Percentiles rank a stretch among this genome's conserved stretches.
Conservation (phyloP, 2,797 vertebrate species). For the Pangasius macronema region DNA sequence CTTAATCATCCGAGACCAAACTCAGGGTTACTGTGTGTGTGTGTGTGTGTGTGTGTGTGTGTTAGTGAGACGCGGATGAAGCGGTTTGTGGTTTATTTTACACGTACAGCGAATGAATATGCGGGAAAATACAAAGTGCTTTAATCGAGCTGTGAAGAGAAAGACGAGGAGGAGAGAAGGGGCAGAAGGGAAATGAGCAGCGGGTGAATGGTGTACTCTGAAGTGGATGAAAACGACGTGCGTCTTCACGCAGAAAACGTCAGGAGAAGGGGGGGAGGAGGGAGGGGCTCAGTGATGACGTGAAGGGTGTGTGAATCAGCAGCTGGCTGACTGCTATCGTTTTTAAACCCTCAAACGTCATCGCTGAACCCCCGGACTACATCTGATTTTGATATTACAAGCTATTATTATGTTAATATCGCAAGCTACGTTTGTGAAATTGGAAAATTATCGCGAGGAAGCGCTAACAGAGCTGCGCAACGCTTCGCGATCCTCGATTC, state of each 20-base stretch:
- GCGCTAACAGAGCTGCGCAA: not conserved
- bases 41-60: rapidly evolving
- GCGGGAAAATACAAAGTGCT: not conserved
- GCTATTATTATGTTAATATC: not conserved
- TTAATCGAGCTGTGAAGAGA: not conserved
- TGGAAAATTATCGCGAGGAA: not conserved
- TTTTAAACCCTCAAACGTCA: not conserved
- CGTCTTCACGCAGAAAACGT: too few species aligned
- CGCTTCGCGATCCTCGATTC: not conserved
- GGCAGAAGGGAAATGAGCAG: not conserved
- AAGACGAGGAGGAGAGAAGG: too few species aligned
- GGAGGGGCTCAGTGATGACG: not conserved
- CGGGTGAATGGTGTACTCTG: not conserved
- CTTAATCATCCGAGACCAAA: not conserved
- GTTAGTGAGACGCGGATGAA: not conserved
- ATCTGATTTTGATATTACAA: not conserved
- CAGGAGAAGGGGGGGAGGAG: too few species aligned
- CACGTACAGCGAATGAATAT: not conserved
- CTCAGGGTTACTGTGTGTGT: not conserved
- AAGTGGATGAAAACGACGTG: not conserved
- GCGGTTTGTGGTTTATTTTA: too few species aligned
- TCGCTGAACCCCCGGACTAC: not conserved
- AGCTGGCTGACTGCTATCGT: constrained; percentile 50
- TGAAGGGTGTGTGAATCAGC: not conserved
- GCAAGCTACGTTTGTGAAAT: not conserved